Base-by-base conservation (phyloP, 2,888 invertebrate genomes). In the Miltochrista miniata region DNA sequence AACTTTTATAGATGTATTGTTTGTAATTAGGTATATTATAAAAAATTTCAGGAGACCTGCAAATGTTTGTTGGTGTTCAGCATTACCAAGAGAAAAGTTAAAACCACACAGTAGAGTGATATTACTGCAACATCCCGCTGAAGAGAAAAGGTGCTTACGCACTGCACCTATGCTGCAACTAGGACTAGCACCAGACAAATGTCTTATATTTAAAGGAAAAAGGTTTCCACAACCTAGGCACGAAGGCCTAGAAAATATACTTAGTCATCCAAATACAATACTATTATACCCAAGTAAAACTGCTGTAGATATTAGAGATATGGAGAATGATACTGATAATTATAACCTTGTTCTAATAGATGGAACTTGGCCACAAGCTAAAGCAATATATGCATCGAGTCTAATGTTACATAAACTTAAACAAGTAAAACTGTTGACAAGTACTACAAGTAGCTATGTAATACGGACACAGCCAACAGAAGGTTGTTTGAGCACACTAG, bases 311-410 rank as follows among this genome's bases (percentile, higher is more conserved):
- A 93, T 97, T 56, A 93, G 92, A 68, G 85, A 85, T 47, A 64
- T 91, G 36, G 75, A 85, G 51, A 85, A 87, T 64, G 85, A 88
- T 47, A 69, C 74, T 60, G 86, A 83, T 38, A 93, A 92, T 9
- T 96, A 96, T 76, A 98, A 96, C 80, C 90, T 98, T 46, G 92
- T 98, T 39, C 87, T 98, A 37, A 93, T 98, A 59, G 98, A 98
- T 91, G 98, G 98, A 4, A 98, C 98, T 9, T 98, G 98, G 98
- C 96, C 97, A 0, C 98, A 98, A 85, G 98, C 98, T 2, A 97
- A 97, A 83, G 96, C 97, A 10, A 97, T 98, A 57, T 98, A 96
- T 85, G 94, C 96, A 43, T 95, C 96, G 57, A 98, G 97, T 79
- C 93, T 95, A 11, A 90, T 94, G 54, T 90, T 98, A 44, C 96